These are phyloP conservation scores for Poeciliopsis turneri DNA, from an alignment of 2,797 vertebrate species.

Conservation along the genomic window DNA sequence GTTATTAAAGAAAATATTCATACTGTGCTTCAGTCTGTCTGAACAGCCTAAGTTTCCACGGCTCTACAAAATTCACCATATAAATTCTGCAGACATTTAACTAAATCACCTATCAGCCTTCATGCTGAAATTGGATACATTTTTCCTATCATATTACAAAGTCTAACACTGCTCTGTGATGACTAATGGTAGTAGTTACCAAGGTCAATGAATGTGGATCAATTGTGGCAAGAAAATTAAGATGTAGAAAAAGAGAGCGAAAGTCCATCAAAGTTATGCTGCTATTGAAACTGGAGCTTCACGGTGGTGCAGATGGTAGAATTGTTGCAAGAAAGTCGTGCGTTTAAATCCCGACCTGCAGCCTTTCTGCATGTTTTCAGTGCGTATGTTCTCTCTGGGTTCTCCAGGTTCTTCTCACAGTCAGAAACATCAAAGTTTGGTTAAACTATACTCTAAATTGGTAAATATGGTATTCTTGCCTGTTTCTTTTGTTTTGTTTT, in stretches of 20 bases:
- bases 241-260: conserved; percentile 10
- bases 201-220: conserved; percentile 17
- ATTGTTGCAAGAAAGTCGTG: neutral
- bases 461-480: neutral
- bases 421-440: neutral
- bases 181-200: conserved; percentile 5
- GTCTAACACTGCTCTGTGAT: neutral
- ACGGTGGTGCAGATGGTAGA: conserved; percentile 16
- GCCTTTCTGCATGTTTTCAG: neutral
- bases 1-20: neutral
- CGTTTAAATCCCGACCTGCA: neutral
- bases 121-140: neutral
- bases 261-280: conserved; percentile 31
- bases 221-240: conserved; percentile 30
- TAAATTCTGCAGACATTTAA: neutral
- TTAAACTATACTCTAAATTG: neutral
- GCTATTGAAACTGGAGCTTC: conserved; percentile 33
- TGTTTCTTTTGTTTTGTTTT: neutral
- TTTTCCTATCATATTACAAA: neutral
- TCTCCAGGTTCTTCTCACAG: neutral
- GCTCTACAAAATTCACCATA: neutral
- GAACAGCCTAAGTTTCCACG: neutral
- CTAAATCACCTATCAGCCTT: neutral
- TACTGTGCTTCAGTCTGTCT: neutral
- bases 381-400: neutral